phyloP scores from a whole-genome alignment of 2,888 invertebrate genomes.

The Chesias legatella region DNA sequence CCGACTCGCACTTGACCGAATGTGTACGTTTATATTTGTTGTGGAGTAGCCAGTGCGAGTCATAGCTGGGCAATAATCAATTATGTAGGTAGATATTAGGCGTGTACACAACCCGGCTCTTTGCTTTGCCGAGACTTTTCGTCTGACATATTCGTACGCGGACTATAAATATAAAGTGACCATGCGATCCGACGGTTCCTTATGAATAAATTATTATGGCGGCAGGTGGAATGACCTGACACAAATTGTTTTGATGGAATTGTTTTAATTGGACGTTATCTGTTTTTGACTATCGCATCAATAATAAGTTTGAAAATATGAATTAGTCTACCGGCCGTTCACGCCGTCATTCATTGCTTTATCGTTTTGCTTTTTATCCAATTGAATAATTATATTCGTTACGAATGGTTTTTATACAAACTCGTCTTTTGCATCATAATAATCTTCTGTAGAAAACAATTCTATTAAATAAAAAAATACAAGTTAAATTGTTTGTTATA shows the following conservation, averaged over 20 bases:
- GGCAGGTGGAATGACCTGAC: conserved; percentile 80
- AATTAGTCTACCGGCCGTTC: conserved; percentile 63
- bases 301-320: conserved; percentile 67
- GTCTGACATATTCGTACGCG: conserved; percentile 21
- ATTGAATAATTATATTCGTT: conserved; percentile 9
- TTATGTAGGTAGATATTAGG: neutral
- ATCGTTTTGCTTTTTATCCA: conserved; percentile 18
- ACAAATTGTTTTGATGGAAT: conserved; percentile 80
- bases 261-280: conserved; percentile 79
- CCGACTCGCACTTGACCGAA: no score
- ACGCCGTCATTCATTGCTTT: conserved; percentile 53
- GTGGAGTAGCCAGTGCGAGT: no score
- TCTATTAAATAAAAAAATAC: no score
- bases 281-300: conserved; percentile 60
- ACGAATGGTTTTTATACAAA: no score
- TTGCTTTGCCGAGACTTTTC: conserved; percentile 15
- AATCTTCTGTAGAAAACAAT: no score
- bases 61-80: no score
- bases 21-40: no score
- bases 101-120: neutral
- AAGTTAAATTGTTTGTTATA: no score
- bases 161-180: conserved; percentile 35
- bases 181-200: conserved; percentile 51
- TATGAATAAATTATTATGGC: conserved; percentile 73
- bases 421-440: no score